phyloP scores from a whole-genome alignment of 2,797 vertebrate genomes.

The Paedocypris micromegethes region DNA sequence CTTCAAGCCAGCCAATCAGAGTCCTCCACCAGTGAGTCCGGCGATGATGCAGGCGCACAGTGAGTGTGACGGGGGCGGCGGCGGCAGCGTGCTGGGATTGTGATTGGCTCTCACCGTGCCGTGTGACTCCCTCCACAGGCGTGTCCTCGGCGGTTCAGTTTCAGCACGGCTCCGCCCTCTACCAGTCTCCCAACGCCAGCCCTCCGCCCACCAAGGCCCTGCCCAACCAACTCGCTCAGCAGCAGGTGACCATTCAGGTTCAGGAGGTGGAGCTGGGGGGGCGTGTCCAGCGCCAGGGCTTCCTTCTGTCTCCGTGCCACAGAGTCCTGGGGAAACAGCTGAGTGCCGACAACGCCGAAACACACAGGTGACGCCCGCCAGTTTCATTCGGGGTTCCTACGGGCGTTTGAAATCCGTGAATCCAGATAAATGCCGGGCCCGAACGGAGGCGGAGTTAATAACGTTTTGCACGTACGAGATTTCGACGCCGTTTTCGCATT shows the following conservation, averaged over 20 bases:
- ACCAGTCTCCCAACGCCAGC: constrained; percentile 80
- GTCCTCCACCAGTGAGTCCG: constrained; percentile 82
- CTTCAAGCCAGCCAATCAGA: constrained; percentile 90
- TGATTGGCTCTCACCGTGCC: neutral
- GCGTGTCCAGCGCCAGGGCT: constrained; percentile 70
- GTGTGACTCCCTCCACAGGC: constrained; percentile 57
- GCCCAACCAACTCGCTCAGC: constrained; percentile 64
- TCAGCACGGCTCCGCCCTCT: constrained; percentile 77
- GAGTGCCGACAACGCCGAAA: constrained; percentile 93
- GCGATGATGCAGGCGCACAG: constrained; percentile 85
- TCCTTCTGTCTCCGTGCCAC: constrained; percentile 83
- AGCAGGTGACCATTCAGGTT: constrained; percentile 89
- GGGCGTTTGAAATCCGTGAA: too few relatives aligned
- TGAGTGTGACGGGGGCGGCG: constrained; percentile 56
- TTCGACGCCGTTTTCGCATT: too few relatives aligned
- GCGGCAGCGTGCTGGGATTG: neutral
- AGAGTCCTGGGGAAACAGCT: constrained; percentile 94
- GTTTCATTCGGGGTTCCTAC: neutral
- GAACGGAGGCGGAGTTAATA: too few relatives aligned
- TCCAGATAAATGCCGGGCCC: too few relatives aligned
- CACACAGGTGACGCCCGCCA: constrained; percentile 79
- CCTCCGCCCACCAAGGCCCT: constrained; percentile 79
- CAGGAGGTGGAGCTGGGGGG: constrained; percentile 80
- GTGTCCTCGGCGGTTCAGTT: constrained; percentile 80
- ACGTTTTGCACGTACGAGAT: too few relatives aligned